Base-by-base conservation (phyloP, 2,113 vertebrate species). In the Notothenia rossii region DNA sequence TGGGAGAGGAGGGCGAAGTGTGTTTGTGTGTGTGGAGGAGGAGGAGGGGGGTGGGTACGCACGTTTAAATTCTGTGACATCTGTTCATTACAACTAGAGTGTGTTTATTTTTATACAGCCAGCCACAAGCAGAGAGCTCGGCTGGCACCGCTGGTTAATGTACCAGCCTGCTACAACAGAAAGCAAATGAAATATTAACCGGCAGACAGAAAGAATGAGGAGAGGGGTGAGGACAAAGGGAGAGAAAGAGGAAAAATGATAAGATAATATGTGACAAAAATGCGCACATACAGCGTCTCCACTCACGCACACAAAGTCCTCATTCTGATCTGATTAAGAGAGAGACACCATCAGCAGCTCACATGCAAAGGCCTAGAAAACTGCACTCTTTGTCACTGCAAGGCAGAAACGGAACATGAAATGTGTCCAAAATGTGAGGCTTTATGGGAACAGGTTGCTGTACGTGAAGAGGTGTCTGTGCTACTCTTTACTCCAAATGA, bases 31-130 rank as follows among this genome's bases (percentile, higher is more conserved):
- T 85, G 79, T 81, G 64, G 50, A 13, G 48, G 72, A 14, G 75
- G 51, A 36, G 46, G 60, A 5, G 61, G 17, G 13, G 10, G 61
- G 50, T 67, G 50, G 77, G 40, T 5, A 51, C 36, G 91, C 84
- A 82, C 83, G 91, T 90, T 93, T 89, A 93, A 93, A 94, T 94
- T 95, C 94, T 75, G 92, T 83, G 93, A 95, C 94, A 95, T 95
- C 94, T 95, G 94, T 95, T 95, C 94, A 95, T 94, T 94, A 95
- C 94, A 94, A 94, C 91, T 87, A 92, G 94, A 95, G 93, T 95
- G 93, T 95, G 93, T 94, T 94, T 95, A 95, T 95, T 95, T 95
- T 94, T 95, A 94, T 93, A 93, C 93, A 94, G 93, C 90, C 90
- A 92, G 94, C 94, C 91, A 93, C 94, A 91, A 95, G 92, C 93